Base-by-base conservation (phyloP, 2,797 vertebrate species). In the Dendrocincla fuliginosa region DNA sequence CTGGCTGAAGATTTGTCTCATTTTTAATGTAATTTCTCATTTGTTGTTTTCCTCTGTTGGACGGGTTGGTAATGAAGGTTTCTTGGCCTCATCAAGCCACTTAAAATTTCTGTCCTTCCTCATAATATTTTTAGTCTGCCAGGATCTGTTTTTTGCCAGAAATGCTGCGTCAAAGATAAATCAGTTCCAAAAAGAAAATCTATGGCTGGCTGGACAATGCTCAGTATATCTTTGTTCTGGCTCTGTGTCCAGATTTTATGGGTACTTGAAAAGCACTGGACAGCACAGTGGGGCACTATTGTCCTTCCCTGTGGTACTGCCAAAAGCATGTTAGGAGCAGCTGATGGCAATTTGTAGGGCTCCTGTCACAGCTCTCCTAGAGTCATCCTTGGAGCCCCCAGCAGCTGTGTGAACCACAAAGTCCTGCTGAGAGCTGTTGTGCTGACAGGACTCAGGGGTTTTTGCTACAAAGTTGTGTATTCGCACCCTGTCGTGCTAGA, bases 21-120 rank as follows among this genome's bases (percentile, higher is more conserved):
- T 77, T 92, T 94, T 88, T 69, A 75, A 81, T 63, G 47, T 63
- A 37, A 53, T 83, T 84, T 84, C 74, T 89, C 69, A 59, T 92
- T 92, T 88, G 27, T 50, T 83, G n/a, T 85, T 94, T 81, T 93
- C 20, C 28, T 80, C 17, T 71, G 59, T n/a, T 83, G 25, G 28
- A 37, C 65, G 50, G 1, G 2, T 42, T 80, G 35, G 35, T 81
- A 78, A 78, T 37, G 42, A 57, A 81, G 6, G 44, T 53, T 94
- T 96, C 56, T 80, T 86, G 46, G 71, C 50, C 65, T 89, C 39
- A 42, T 56, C 61, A 37, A 37, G 32, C 64, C 73, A 41, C 47
- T 91, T 93, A 75, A 61, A 44, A 75, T 84, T 94, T 81, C 65
- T 64, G 37, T 69, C 50, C 61, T 83, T 83, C 24, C 28, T 87